These are phyloP conservation scores for Gallinago media DNA, from an alignment of 2,113 vertebrate genomes.

Conservation along the genomic window DNA sequence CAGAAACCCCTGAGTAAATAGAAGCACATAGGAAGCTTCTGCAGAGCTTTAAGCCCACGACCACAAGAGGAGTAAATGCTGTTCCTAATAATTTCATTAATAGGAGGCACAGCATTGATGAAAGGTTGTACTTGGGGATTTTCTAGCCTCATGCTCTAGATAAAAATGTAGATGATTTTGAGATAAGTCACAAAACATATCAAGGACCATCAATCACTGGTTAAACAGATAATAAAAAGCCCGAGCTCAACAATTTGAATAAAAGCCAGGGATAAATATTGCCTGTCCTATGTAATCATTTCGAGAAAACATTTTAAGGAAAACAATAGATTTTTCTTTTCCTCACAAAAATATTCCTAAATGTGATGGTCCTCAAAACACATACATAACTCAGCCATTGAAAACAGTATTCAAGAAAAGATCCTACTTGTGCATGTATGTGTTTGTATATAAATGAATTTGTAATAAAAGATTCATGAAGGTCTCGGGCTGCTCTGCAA, in stretches of 20 bases:
- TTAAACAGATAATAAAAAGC: background rate
- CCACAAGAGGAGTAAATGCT: background rate
- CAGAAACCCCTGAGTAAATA: background rate
- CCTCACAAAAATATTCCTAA: background rate
- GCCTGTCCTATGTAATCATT: background rate
- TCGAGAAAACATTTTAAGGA: background rate
- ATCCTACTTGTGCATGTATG: background rate
- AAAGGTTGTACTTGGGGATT: fast-evolving
- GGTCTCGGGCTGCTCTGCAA: background rate
- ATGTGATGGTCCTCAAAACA: background rate
- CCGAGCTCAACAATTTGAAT: background rate
- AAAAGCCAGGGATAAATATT: background rate
- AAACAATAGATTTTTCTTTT: background rate
- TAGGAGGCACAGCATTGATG: background rate
- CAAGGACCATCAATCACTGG: background rate
- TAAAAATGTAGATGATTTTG: background rate
- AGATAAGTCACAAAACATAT: background rate
- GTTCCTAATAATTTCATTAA: background rate
- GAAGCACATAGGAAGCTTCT: background rate
- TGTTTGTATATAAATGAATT: background rate
- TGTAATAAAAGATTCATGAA: background rate
- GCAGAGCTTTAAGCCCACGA: background rate
- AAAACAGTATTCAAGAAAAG: background rate
- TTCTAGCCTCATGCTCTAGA: background rate
- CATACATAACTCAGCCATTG: background rate